Percentiles rank a stretch among this genome's conserved stretches.
Conservation (phyloP, 2,888 invertebrate species). For the Hirtodrosophila trivittata region DNA sequence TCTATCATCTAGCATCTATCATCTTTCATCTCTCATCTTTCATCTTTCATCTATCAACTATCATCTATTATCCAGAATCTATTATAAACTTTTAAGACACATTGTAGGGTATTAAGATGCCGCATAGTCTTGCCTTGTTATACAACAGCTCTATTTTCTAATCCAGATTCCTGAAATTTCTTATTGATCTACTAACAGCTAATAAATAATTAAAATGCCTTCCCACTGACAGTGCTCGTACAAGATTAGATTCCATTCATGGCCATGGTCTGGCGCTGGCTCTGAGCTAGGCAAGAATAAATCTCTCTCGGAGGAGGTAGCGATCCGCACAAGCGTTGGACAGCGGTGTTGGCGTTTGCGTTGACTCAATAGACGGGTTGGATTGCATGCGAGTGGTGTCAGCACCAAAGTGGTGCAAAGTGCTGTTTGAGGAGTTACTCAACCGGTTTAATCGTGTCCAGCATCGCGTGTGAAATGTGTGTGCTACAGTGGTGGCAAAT, state of each 20-base stretch:
- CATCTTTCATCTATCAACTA: too few species aligned
- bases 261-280: constrained; percentile 32
- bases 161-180: constrained; percentile 64
- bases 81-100: too few species aligned
- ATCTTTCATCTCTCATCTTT: too few species aligned
- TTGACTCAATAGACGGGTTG: constrained; percentile 50
- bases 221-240: constrained; percentile 39
- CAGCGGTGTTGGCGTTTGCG: constrained; percentile 34
- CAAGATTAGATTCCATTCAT: constrained; percentile 72
- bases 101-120: constrained; percentile 14
- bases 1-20: too few species aligned
- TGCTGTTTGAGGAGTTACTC: constrained; percentile 33
- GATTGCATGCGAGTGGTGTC: constrained; percentile 45
- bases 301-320: constrained; percentile 29
- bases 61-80: too few species aligned
- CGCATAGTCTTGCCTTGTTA: background rate
- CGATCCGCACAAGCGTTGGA: background rate
- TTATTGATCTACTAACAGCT: constrained; percentile 47
- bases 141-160: constrained; percentile 5
- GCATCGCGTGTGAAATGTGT: constrained; percentile 55
- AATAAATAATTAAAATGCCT: constrained; percentile 63
- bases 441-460: constrained; percentile 49
- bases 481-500: constrained; percentile 61
- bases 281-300: constrained; percentile 39
- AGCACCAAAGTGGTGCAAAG: constrained; percentile 26